Conservation (phyloP, 2,113 vertebrate genomes). For the Aythya baeri region DNA sequence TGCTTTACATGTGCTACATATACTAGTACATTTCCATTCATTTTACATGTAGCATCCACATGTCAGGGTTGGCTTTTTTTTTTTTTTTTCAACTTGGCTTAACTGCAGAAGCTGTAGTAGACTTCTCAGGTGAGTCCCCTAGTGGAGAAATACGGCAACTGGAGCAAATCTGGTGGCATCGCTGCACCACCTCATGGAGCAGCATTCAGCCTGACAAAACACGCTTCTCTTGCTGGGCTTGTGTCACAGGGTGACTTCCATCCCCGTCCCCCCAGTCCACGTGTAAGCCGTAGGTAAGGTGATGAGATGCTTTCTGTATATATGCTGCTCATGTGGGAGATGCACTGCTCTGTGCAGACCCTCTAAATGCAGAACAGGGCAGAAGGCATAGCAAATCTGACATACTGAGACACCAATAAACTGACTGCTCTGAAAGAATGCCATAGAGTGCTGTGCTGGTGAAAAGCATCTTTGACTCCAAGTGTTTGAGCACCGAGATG, state of each 20-base stretch:
- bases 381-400: not conserved
- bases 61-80: conserved; percentile 15
- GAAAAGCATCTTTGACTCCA: not conserved
- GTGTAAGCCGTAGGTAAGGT: not conserved
- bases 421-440: not conserved
- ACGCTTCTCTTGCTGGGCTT: not conserved
- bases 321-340: not conserved
- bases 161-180: not conserved
- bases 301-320: not conserved
- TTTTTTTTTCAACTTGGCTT: conserved; percentile 20
- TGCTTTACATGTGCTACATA: conserved; percentile 8
- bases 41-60: conserved; percentile 54
- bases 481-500: not conserved
- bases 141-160: conserved; percentile 51
- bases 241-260: not conserved
- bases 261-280: not conserved
- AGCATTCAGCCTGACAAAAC: not conserved
- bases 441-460: not conserved
- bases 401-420: not conserved
- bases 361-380: not conserved
- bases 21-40: conserved; percentile 69
- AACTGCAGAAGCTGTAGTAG: conserved; percentile 55
- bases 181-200: not conserved
- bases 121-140: conserved; percentile 63
- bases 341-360: not conserved